Conservation (phyloP, 2,888 invertebrate species). For the Cheilosia scutellata region DNA sequence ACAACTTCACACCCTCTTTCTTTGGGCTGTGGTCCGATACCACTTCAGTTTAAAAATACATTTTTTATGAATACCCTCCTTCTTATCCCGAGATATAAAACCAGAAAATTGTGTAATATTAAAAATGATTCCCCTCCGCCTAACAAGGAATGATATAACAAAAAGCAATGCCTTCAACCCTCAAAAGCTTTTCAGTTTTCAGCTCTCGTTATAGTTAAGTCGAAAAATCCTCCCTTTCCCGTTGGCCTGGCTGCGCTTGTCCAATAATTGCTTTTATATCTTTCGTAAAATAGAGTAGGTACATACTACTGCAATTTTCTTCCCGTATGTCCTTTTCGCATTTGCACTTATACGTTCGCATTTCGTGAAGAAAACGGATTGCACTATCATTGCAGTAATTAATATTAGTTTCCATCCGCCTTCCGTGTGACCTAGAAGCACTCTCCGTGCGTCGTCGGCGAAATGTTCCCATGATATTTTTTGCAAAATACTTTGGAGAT, state of each 20-base stretch:
- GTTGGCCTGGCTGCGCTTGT: slow-evolving; percentile 18
- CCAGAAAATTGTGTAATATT: slow-evolving; percentile 15
- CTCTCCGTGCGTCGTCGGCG: not conserved
- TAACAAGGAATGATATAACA: not conserved
- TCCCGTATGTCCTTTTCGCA: slow-evolving; percentile 20
- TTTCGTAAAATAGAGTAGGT: slow-evolving; percentile 57
- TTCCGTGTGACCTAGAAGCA: slow-evolving; percentile 35
- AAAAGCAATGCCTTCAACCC: not conserved
- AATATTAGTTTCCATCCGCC: slow-evolving; percentile 61
- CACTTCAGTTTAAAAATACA: not conserved
- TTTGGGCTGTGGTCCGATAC: too few relatives aligned
- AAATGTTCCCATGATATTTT: slow-evolving; percentile 18
- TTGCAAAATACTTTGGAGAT: slow-evolving; percentile 39
- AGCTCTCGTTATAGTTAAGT: not conserved
- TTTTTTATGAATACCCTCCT: slow-evolving; percentile 15
- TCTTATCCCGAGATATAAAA: not conserved
- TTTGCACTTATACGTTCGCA: slow-evolving; percentile 23
- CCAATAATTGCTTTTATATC: slow-evolving; percentile 72
- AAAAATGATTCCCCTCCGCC: slow-evolving; percentile 13
- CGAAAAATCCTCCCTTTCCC: not conserved
- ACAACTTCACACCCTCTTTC: too few relatives aligned
- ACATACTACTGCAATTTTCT: slow-evolving; percentile 22
- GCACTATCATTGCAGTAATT: slow-evolving; percentile 75
- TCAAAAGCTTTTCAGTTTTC: not conserved
- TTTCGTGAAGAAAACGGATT: slow-evolving; percentile 66